These are phyloP conservation scores for Oryzias javanicus DNA, from an alignment of 2,113 vertebrate species.

Conservation along the genomic window DNA sequence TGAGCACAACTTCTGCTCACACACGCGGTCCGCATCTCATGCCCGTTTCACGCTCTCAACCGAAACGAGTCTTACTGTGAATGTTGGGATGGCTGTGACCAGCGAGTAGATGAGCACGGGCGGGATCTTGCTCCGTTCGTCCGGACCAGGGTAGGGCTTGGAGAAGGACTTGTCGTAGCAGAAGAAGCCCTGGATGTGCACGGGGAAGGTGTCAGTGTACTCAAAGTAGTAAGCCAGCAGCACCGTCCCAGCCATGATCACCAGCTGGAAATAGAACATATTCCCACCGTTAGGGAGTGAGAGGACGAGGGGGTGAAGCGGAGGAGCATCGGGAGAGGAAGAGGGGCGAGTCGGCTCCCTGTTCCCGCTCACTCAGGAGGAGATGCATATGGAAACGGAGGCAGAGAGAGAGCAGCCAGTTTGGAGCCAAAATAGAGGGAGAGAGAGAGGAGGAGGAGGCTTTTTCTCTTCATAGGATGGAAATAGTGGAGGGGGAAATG, in stretches of 20 bases:
- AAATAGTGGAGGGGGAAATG: slow-evolving; percentile 12
- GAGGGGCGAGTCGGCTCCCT: slow-evolving; percentile 45
- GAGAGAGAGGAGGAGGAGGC: slow-evolving; percentile 9
- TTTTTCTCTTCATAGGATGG: slow-evolving; percentile 24
- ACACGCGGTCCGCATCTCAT: neutral
- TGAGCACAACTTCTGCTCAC: slow-evolving; percentile 11
- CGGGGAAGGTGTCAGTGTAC: slow-evolving; percentile 90
- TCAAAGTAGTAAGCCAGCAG: slow-evolving; percentile 91
- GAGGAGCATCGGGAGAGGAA: slow-evolving; percentile 46
- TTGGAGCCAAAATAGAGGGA: slow-evolving; percentile 13
- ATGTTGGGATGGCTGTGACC: slow-evolving; percentile 83
- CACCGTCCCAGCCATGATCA: slow-evolving; percentile 87
- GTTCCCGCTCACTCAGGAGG: slow-evolving; percentile 43
- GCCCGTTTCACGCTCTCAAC: neutral
- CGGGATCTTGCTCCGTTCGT: slow-evolving; percentile 82
- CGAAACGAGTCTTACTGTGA: slow-evolving; percentile 77
- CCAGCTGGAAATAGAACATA: slow-evolving; percentile 85
- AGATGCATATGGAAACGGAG: slow-evolving; percentile 45
- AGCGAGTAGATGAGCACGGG: slow-evolving; percentile 86
- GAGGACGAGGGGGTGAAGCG: slow-evolving; percentile 19
- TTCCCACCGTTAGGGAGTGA: slow-evolving; percentile 60
- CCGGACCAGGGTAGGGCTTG: slow-evolving; percentile 88
- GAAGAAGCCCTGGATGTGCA: slow-evolving; percentile 91
- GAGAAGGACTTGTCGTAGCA: slow-evolving; percentile 86
- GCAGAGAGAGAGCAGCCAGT: slow-evolving; percentile 34